Conservation (phyloP, 2,888 invertebrate genomes). For the Alloscopus bannaensis region DNA sequence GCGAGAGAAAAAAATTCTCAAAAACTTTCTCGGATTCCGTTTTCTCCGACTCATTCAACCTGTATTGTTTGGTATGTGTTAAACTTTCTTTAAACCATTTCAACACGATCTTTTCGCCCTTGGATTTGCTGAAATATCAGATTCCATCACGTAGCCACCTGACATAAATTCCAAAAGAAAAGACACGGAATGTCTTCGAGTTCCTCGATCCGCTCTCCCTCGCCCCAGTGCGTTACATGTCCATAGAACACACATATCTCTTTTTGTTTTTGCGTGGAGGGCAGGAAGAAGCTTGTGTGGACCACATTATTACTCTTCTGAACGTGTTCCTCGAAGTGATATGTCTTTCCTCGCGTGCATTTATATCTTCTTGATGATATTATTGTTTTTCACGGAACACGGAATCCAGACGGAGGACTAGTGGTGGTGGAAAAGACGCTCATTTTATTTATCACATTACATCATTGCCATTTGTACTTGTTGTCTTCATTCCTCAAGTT, state of each 20-base stretch:
- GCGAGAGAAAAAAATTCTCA: neutral
- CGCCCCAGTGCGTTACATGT: too few relatives aligned
- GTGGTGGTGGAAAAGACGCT: constrained; percentile 2
- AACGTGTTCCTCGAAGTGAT: neutral
- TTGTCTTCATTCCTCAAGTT: constrained; percentile 62
- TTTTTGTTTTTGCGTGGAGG: constrained; percentile 12
- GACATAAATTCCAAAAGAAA: constrained; percentile 62
- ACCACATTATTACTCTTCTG: neutral
- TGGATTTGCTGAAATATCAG: constrained; percentile 23
- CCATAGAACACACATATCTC: too few relatives aligned
- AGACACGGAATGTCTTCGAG: too few relatives aligned
- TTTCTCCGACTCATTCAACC: too few relatives aligned
- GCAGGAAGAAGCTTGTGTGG: neutral
- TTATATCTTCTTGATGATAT: constrained; percentile 30
- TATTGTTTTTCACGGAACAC: constrained; percentile 59
- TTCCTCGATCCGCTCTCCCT: too few relatives aligned
- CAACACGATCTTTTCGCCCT: too few relatives aligned
- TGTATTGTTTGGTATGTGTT: too few relatives aligned
- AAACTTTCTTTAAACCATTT: too few relatives aligned
- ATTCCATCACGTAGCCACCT: constrained; percentile 60
- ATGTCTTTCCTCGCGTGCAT: constrained; percentile 26
- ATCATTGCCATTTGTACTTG: constrained; percentile 56
- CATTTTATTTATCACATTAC: constrained; percentile 43
- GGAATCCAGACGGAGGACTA: constrained; percentile 27
- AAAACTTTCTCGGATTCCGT: neutral